Conservation (phyloP, 2,113 vertebrate species). For the Amphiprion ocellaris region DNA sequence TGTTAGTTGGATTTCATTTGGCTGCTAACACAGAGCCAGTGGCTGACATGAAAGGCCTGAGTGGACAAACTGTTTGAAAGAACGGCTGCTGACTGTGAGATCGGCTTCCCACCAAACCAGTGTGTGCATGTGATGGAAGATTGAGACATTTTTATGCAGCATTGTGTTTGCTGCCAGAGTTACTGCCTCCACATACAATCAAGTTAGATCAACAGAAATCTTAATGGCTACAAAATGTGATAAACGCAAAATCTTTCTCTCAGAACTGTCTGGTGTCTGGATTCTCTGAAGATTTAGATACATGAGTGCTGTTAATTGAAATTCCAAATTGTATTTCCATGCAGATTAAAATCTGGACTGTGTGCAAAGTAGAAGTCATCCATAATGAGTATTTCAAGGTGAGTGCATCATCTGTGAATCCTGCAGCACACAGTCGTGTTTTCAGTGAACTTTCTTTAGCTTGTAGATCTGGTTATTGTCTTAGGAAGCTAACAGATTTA, state of each 20-base stretch:
- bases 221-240: neutral
- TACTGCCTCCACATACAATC: neutral
- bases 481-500: too few species aligned
- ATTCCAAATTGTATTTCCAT: neutral
- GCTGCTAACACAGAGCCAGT: neutral
- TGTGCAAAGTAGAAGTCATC: neutral
- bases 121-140: neutral
- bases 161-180: neutral
- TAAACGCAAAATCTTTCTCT: neutral
- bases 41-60: constrained; percentile 7
- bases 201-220: neutral
- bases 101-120: neutral
- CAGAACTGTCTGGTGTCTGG: too few species aligned
- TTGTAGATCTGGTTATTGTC: too few species aligned
- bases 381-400: neutral
- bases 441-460: neutral
- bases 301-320: neutral
- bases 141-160: neutral
- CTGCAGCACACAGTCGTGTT: neutral
- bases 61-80: constrained; percentile 1
- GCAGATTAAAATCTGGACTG: neutral
- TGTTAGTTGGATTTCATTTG: neutral
- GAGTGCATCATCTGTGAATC: neutral
- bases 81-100: neutral
- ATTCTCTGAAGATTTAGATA: neutral